Percentiles rank a stretch among this genome's conserved stretches.
phyloP scores from a whole-genome alignment of 2,113 vertebrate genomes.

The Anhinga rufa region DNA sequence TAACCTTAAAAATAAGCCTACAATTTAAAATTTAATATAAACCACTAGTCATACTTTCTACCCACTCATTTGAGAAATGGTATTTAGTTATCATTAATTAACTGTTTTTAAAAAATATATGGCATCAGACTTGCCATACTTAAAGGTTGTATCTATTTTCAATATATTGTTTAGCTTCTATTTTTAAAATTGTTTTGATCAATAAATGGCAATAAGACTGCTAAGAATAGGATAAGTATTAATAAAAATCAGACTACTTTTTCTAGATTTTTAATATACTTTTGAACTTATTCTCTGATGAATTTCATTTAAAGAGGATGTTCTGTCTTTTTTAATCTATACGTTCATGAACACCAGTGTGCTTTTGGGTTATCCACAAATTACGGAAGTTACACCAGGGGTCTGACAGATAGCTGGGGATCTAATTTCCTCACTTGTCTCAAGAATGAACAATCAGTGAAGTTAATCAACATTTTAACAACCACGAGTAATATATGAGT shows the following conservation, averaged over 20 bases:
- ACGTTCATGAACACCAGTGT: conserved; percentile 45
- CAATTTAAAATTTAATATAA: not conserved
- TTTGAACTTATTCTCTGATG: conserved; percentile 52
- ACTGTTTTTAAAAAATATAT: not conserved
- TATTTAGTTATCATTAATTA: not conserved
- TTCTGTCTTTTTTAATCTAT: conserved; percentile 64
- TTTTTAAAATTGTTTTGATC: not conserved
- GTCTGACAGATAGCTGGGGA: conserved; percentile 58
- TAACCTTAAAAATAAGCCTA: not conserved
- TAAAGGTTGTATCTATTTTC: not conserved
- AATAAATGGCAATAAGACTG: not conserved
- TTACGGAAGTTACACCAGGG: conserved; percentile 55
- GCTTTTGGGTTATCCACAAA: conserved; percentile 65
- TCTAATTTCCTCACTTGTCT: conserved; percentile 70
- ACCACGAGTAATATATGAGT: conserved; percentile 37
- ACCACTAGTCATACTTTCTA: not conserved
- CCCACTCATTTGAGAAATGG: not conserved
- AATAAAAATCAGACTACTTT: conserved; percentile 46
- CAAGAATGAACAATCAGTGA: conserved; percentile 63
- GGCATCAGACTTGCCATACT: not conserved
- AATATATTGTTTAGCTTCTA: not conserved
- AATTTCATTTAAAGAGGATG: conserved; percentile 63
- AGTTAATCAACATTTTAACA: conserved; percentile 73
- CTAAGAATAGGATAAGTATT: conserved; percentile 40
- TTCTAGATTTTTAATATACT: conserved; percentile 52